Evolutionary conservation across 2,113 vertebrate genomes (phyloP).

Genomic region (Passer domesticus): DNA sequence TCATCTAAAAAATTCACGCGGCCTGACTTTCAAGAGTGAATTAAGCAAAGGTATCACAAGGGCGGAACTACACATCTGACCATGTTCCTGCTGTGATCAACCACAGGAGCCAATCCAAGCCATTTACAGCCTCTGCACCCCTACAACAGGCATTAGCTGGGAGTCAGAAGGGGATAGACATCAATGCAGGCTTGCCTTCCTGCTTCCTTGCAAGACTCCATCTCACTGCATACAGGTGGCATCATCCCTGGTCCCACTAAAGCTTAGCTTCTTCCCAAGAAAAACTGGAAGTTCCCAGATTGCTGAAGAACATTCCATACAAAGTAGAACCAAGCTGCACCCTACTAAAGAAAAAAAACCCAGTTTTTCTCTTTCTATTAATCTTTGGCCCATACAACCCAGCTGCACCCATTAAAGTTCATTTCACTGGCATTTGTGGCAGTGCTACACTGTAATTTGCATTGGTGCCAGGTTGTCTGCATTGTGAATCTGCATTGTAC

Average conservation of each 20-base stretch:
- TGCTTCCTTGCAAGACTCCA: neutral
- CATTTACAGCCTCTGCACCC: neutral
- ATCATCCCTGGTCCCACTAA: neutral
- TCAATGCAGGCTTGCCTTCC: neutral
- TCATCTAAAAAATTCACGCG: neutral
- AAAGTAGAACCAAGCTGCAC: neutral
- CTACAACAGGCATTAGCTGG: neutral
- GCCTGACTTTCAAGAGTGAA: neutral
- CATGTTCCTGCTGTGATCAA: neutral
- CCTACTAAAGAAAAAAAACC: accelerated
- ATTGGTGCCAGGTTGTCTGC: neutral
- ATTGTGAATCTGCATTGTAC: neutral
- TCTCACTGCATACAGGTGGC: neutral
- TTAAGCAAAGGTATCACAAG: neutral
- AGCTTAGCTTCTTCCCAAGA: neutral
- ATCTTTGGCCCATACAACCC: neutral
- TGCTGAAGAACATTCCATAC: neutral
- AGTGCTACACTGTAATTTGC: neutral
- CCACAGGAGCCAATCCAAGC: neutral
- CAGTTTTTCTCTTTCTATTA: neutral
- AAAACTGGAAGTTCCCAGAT: neutral
- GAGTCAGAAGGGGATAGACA: neutral
- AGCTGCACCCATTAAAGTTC: neutral
- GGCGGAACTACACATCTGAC: neutral
- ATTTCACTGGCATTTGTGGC: neutral